A percentile compares a stretch with the other conserved stretches of the same genome.
Conservation (phyloP, 2,888 invertebrate genomes). For the Celastrina argiolus region DNA sequence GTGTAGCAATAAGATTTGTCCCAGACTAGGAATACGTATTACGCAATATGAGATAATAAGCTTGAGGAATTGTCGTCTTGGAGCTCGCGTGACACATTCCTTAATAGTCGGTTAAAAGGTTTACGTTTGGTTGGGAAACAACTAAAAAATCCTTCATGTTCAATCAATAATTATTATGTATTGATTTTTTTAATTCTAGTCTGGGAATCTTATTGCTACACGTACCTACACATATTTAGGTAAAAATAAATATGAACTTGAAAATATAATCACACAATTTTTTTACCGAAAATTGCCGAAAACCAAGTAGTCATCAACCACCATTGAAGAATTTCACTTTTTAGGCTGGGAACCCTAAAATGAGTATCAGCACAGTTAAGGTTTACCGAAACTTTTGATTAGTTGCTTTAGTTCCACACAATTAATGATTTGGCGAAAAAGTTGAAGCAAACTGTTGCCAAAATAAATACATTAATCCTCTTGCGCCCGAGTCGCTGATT, state of each 20-base stretch:
- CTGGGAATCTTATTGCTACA: not conserved
- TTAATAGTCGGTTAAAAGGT: too few relatives aligned
- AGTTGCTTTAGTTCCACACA: slow-evolving; percentile 1
- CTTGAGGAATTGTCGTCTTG: slow-evolving; percentile 12
- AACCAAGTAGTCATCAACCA: not conserved
- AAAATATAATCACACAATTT: not conserved
- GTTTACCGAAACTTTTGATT: slow-evolving; percentile 2
- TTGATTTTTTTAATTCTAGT: too few relatives aligned
- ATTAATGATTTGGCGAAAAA: slow-evolving; percentile 8
- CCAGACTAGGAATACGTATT: not conserved
- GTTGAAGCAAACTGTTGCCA: not conserved
- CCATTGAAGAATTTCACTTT: not conserved
- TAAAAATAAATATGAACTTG: not conserved
- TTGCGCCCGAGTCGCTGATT: not conserved
- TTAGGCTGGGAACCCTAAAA: not conserved
- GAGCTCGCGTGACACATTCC: not conserved
- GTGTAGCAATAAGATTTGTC: not conserved
- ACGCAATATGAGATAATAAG: slow-evolving; percentile 12
- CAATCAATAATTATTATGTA: too few relatives aligned
- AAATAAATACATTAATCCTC: slow-evolving; percentile 7
- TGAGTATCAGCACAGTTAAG: not conserved
- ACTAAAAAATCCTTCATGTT: too few relatives aligned
- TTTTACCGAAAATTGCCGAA: not conserved
- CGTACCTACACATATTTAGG: too few relatives aligned
- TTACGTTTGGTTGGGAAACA: too few relatives aligned